Conservation (phyloP, 2,113 vertebrate species). For the Diadophis punctatus region DNA sequence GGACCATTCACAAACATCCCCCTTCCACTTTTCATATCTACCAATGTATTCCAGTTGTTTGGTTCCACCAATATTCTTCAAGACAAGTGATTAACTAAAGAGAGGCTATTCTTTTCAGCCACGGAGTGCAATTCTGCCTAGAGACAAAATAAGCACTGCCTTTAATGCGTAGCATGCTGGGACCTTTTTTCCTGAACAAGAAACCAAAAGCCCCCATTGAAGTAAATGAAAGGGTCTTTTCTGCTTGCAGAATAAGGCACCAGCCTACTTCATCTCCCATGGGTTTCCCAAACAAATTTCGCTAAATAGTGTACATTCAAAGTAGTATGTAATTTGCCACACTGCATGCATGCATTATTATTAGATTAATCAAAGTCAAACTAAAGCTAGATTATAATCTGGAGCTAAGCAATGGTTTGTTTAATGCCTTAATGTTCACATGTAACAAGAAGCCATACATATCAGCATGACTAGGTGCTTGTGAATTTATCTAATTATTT, state of each 20-base stretch:
- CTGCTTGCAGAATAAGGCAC: not conserved
- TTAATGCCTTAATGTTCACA: not conserved
- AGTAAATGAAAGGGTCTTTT: not conserved
- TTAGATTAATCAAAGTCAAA: not conserved
- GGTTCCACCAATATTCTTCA: not conserved
- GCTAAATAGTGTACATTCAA: not conserved
- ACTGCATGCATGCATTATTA: not conserved
- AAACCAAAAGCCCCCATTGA: not conserved
- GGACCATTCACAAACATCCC: conserved; percentile 16
- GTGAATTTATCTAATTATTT: not conserved
- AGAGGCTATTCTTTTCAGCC: conserved; percentile 5
- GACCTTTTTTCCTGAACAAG: not conserved
- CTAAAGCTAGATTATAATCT: not conserved
- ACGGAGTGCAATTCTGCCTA: not conserved
- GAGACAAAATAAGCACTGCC: not conserved
- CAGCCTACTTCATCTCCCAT: not conserved
- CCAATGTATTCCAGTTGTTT: conserved; percentile 23
- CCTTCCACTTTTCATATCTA: conserved; percentile 36
- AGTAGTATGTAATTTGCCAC: not conserved
- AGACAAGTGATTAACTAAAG: not conserved
- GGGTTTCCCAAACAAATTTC: not conserved
- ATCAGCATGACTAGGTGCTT: not conserved
- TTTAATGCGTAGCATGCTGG: not conserved
- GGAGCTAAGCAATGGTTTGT: not conserved
- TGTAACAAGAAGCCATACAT: not conserved